Percentiles rank a stretch among this genome's conserved stretches.
Evolutionary conservation across 2,113 vertebrate genomes (phyloP).

Genomic region (Oreotrochilus melanogaster): DNA sequence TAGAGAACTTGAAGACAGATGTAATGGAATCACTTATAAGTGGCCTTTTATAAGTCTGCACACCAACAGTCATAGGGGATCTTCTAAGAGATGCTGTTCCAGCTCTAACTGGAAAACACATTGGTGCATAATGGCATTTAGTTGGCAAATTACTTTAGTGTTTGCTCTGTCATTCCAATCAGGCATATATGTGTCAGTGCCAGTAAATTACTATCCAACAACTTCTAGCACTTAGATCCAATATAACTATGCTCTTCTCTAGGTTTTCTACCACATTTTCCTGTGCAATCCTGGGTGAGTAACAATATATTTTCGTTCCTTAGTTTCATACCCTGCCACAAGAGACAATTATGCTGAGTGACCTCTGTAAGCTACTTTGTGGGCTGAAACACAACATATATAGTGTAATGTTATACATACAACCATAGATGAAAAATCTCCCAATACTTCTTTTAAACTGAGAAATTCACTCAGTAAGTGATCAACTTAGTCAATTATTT

Average conservation of each 20-base stretch:
- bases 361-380: not conserved
- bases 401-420: not conserved
- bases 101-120: not conserved
- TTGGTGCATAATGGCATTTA: not conserved
- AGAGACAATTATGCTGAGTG: not conserved
- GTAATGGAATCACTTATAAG: rapidly evolving
- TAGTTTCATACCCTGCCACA: not conserved
- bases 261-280: not conserved
- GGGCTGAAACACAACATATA: not conserved
- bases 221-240: not conserved
- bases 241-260: not conserved
- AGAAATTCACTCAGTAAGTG: not conserved
- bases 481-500: not conserved
- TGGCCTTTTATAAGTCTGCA: not conserved
- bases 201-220: not conserved
- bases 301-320: not conserved
- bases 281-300: not conserved
- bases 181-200: not conserved
- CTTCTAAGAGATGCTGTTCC: not conserved
- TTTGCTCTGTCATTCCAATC: not conserved
- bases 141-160: not conserved
- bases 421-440: not conserved
- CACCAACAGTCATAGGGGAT: not conserved
- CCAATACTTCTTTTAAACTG: not conserved
- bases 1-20: not conserved